Conservation (phyloP, 2,113 vertebrate species). For the Oriolus oriolus region DNA sequence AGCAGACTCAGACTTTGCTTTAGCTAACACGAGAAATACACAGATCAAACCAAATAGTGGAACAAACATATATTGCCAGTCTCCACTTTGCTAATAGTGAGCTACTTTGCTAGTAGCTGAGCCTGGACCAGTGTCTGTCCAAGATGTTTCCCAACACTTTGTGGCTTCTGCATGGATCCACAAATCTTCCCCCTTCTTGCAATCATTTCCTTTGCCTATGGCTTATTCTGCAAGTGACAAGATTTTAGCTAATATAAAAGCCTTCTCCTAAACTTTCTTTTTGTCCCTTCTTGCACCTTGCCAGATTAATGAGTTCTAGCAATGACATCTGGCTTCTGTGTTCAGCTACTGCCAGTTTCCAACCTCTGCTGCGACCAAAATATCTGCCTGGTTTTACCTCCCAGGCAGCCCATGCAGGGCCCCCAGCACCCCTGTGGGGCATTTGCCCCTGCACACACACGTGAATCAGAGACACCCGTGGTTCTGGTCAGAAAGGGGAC, state of each 20-base stretch:
- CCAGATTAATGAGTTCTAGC: neutral
- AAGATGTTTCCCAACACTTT: neutral
- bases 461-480: rapidly evolving
- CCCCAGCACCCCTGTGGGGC: no score
- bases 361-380: neutral
- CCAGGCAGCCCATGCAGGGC: neutral
- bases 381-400: neutral
- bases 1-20: neutral
- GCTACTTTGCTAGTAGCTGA: neutral
- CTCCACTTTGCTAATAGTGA: neutral
- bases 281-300: neutral
- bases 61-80: neutral
- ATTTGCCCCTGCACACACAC: neutral
- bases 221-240: neutral
- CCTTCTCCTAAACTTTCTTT: neutral
- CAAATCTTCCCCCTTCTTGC: neutral
- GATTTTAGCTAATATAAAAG: neutral
- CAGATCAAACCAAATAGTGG: neutral
- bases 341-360: neutral
- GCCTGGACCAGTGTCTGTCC: neutral
- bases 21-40: neutral
- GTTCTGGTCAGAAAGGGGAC: neutral
- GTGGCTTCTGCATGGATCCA: neutral
- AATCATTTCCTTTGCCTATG: neutral
- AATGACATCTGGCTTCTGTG: neutral